Base-by-base conservation (phyloP, 53 echinoderm and acorn worm species). In the Antedon mediterranea region DNA sequence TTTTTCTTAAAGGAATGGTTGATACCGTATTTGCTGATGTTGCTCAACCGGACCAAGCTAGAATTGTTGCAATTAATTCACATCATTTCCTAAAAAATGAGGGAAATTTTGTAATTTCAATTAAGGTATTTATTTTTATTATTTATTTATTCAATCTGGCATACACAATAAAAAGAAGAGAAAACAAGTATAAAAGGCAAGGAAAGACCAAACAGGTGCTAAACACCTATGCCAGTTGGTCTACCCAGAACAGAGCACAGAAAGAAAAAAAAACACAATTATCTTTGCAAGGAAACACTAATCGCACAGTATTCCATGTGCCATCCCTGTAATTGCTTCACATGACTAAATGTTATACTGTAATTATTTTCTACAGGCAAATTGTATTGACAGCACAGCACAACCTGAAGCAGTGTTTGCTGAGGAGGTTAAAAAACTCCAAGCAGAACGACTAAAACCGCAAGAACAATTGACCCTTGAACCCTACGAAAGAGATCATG, bases 401-500 rank as follows among this genome's bases (percentile, higher is more conserved):
- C 92, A 91, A 73, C 97, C 97, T 6, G 97, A 97, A 41, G 97
- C 90, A 0, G 90, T 97, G 43, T 97, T 97, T 81, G 97, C 97
- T 0, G 92, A 85, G 0, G 97, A 97, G 44, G 97, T 97, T 4
- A 97, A 97, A 88, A 97, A 97, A 34, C 86, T 97, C 26, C 83
- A 85, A 78, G 78, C 92, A n/a, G 97, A 97, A 81, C 87, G 84
- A 74, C 88, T 97, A 29, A 97, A 97, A 81, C 97, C 97, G 20
- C 87, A 92, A 75, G 97, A 97, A 72, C 97, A 97, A 85, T 37
- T 97, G 88, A 97, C 97, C 28, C 80, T 97, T 31, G 97, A 97
- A 81, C 97, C 97, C 18, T 97, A 97, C 73, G 97, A 97, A 81
- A 89, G 97, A 92, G 97, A 97, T 43, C 97, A 97, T 81, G 97